Base-by-base conservation (phyloP, 2,888 invertebrate species). In the Cantharis nigra region DNA sequence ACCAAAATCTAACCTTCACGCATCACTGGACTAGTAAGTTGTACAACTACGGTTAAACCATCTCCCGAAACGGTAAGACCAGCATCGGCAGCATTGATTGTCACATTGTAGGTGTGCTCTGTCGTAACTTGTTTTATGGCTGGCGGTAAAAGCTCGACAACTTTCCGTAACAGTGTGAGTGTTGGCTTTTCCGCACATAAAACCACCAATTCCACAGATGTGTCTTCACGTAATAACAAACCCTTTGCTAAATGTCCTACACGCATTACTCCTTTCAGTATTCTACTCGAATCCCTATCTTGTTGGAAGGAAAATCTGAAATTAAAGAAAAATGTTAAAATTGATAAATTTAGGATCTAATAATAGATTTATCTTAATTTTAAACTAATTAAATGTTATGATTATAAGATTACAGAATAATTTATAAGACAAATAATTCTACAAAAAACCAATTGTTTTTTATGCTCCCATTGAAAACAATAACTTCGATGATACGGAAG, bases 121-220 rank as follows among this genome's bases (percentile, higher is more conserved):
- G 93, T 91, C 65, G 93, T 92, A 20, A 95, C 93, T 81, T 89
- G 86, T 84, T 92, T 92, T 79, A 98, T 90, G 84, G 97, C 95
- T 75, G 91, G 90, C 0, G 97, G 97, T 86, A 98, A 90, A 85
- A 95, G 93, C 82, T 94, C 93, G 49, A 95, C 95, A 20, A 98
- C 96, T 83, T 96, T 93, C 87, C 96, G 94, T 79, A 99, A 91
- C 82, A 98, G 91, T 70, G 95, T 93, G 86, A 93, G 88, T 73
- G 98, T 98, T 78, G 99, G 99, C 83, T 97, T 97, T 88, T 97
- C 97, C 76, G 97, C 95, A 89, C 98, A 98, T 75, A 99, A 91
- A 74, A 99, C 97, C 62, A 99, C 98, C 80, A 99, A 91, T 83
- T 97, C 94, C 75, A 99, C 97, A 85, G 93, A 92, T 80, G 93